Base-by-base conservation (phyloP, 1,140 invertebrate species). In the Zeugodacus cucurbitae region DNA sequence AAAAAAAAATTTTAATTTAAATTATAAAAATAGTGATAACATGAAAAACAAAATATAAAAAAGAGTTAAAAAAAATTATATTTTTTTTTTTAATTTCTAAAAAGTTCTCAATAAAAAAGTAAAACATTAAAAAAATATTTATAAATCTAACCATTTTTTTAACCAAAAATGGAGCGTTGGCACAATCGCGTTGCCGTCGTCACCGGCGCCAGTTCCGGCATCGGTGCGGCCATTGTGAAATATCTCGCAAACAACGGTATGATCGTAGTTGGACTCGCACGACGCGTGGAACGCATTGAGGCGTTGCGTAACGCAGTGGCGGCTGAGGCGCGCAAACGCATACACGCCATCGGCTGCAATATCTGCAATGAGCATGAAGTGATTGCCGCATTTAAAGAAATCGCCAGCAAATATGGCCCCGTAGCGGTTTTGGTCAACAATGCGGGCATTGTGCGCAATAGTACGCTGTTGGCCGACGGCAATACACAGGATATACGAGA, bases 341-440 rank as follows among this genome's bases (percentile, higher is more conserved):
- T 94, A 17, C 74, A 91, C 85, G 82, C 93, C 11, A 90, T 94
- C 20, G 93, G 95, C 91, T 96, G 96, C 90, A 96, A 97, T 92
- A 92, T 97, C 3, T 93, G 94, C 5, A 94, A 95, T 62, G 95
- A 95, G 88, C 91, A 94, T 1, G 95, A 96, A 41, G 94, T 97
- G 59, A 90, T 94, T 54, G 91, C 93, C 54, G 95, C 96, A 87
- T 96, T 96, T 91, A 91, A 94, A 67, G 94, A 94, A 93, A 94
- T 95, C 22, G 91, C 95, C 17, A 89, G 91, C 8, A 92, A 94
- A 14, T 92, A 95, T 88, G 95, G 95, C 22, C 94, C 94, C 7
- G 93, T 96, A 0, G 95, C 96, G 90, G 93, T 97, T 2, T 93
- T 96, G 44, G 93, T 97, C 57, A 97, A 97, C 91, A 96, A 96